Percentiles rank a stretch among this genome's conserved stretches.
These are phyloP conservation scores for Artibeus jamaicensis DNA, from an alignment of 2,797 vertebrate species.

Conservation along the genomic window DNA sequence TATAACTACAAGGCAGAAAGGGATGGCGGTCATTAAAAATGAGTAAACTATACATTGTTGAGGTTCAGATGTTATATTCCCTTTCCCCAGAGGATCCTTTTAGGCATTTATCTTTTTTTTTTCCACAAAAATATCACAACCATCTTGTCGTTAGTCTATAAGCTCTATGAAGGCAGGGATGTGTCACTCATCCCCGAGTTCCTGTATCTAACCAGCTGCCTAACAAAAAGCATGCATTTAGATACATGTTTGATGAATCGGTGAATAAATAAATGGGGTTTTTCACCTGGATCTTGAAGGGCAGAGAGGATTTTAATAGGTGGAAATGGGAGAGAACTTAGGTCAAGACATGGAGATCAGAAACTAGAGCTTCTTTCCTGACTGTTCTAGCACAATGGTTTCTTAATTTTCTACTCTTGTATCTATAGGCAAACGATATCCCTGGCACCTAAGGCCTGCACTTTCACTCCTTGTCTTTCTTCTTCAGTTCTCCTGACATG, in stretches of 20 bases:
- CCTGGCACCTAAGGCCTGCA: not conserved
- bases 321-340: not conserved
- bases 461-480: not conserved
- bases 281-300: not conserved
- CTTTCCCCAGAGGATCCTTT: not conserved
- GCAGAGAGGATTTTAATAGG: not conserved
- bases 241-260: not conserved
- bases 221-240: constrained; percentile 28
- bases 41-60: not conserved
- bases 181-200: not conserved
- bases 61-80: not conserved
- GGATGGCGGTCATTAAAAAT: not conserved
- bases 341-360: not conserved
- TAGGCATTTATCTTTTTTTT: constrained; percentile 24
- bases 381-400: not conserved
- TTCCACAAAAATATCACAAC: constrained; percentile 26
- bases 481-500: not conserved
- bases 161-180: not conserved
- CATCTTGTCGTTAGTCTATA: not conserved
- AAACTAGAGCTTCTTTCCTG: not conserved
- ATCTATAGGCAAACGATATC: not conserved
- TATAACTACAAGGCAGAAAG: not conserved
- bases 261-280: not conserved
- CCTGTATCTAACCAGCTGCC: not conserved
- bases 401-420: not conserved